These are phyloP conservation scores for Catharus ustulatus DNA, from an alignment of 2,797 vertebrate genomes.

Conservation along the genomic window DNA sequence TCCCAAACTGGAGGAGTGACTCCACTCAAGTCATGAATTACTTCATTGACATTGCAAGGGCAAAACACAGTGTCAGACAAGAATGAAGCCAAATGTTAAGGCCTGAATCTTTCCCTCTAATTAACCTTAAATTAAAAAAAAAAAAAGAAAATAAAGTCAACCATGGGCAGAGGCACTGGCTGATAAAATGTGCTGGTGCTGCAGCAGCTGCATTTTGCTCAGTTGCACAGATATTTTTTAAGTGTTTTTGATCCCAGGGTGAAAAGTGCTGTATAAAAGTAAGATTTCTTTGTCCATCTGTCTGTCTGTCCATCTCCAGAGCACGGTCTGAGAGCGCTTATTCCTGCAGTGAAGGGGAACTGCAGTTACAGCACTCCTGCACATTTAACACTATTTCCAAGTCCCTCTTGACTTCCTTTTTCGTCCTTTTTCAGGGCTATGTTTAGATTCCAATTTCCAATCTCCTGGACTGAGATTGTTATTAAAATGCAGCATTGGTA, in stretches of 20 bases:
- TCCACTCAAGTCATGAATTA: neutral
- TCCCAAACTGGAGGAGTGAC: neutral
- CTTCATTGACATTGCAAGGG: neutral
- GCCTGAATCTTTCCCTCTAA: neutral
- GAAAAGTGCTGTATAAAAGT: neutral
- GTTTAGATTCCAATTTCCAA: slow-evolving; percentile 39
- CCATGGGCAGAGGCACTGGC: accelerated
- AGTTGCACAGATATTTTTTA: neutral
- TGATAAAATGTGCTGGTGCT: accelerated
- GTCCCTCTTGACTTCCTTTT: slow-evolving; percentile 4
- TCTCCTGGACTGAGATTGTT: neutral
- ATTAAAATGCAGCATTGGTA: slow-evolving; percentile 13
- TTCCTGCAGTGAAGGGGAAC: neutral
- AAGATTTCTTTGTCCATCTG: neutral
- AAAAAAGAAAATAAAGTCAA: neutral
- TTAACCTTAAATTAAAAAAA: neutral
- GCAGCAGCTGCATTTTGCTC: slow-evolving; percentile 33
- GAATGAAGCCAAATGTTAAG: neutral
- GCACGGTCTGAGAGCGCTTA: neutral
- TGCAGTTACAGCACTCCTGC: neutral
- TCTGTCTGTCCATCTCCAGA: neutral
- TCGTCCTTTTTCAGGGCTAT: slow-evolving; percentile 14
- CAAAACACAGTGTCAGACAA: neutral
- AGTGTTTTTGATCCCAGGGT: neutral
- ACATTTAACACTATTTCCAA: neutral